phyloP scores from a whole-genome alignment of 1,140 invertebrate genomes.

The Neodiprion virginianus region DNA sequence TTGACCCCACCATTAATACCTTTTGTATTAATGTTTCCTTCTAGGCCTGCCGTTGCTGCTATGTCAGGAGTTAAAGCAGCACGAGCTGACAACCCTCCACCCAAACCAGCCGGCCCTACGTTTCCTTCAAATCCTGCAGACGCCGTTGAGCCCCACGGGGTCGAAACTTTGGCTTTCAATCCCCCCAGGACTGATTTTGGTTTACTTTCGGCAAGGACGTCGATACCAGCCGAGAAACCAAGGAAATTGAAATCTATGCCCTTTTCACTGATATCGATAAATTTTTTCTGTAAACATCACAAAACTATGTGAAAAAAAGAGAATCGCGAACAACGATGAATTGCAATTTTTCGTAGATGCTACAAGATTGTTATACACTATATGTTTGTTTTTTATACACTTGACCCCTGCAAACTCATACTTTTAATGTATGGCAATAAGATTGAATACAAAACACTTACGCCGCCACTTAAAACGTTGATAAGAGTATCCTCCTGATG shows the following conservation, averaged over 20 bases:
- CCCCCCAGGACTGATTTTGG: neutral
- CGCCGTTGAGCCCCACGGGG: neutral
- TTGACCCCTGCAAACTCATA: too few relatives aligned
- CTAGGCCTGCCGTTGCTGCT: neutral
- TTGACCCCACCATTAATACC: neutral
- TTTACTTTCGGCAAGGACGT: neutral
- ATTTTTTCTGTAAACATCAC: neutral
- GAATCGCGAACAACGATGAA: too few relatives aligned
- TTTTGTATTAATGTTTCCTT: neutral
- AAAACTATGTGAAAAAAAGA: too few relatives aligned
- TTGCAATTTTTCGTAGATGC: too few relatives aligned
- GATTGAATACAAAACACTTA: too few relatives aligned
- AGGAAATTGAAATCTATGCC: neutral
- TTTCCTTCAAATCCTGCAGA: neutral
- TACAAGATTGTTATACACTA: too few relatives aligned
- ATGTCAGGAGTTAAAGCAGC: neutral
- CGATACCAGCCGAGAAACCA: neutral
- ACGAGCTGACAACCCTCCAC: neutral
- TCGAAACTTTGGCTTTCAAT: neutral
- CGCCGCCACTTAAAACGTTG: too few relatives aligned
- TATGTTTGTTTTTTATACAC: too few relatives aligned
- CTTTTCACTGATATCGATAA: neutral
- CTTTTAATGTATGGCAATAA: too few relatives aligned
- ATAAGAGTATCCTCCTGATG: too few relatives aligned
- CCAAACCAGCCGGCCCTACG: neutral